Evolutionary conservation across 1,140 invertebrate genomes (phyloP).

Genomic region (Brachionus asplanchnoidis): DNA sequence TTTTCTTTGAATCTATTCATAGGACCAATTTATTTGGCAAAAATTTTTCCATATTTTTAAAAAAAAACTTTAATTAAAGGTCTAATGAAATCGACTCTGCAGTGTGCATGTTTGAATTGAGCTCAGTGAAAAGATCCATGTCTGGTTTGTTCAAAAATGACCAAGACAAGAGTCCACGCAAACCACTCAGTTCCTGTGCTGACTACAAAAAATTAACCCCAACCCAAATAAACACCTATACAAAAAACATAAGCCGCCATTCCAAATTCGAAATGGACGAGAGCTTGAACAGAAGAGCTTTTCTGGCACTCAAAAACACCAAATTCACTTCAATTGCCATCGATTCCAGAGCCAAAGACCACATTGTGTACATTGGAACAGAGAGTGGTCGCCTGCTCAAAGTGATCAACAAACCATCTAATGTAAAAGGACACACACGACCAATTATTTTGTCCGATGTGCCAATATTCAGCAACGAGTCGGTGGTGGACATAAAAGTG

Average conservation of each 20-base stretch:
- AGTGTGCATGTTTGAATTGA: constrained; percentile 3
- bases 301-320: constrained; percentile 18
- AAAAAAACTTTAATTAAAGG: neutral
- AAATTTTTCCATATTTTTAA: too few species aligned
- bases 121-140: neutral
- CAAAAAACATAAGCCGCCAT: neutral
- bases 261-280: constrained; percentile 27
- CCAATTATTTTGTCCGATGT: constrained; percentile 1
- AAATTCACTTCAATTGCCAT: constrained; percentile 31
- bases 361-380: neutral
- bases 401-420: neutral
- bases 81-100: constrained; percentile 21
- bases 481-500: neutral
- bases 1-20: too few species aligned
- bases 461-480: neutral
- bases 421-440: neutral
- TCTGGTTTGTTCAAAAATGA: neutral
- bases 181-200: neutral
- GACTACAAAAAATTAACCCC: neutral
- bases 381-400: neutral
- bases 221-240: neutral
- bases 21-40: too few species aligned
- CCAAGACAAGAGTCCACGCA: neutral
- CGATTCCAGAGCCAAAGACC: neutral
- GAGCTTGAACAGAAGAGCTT: neutral